Base-by-base conservation (phyloP, 2,888 invertebrate species). In the Drosophila vallismaia region DNA sequence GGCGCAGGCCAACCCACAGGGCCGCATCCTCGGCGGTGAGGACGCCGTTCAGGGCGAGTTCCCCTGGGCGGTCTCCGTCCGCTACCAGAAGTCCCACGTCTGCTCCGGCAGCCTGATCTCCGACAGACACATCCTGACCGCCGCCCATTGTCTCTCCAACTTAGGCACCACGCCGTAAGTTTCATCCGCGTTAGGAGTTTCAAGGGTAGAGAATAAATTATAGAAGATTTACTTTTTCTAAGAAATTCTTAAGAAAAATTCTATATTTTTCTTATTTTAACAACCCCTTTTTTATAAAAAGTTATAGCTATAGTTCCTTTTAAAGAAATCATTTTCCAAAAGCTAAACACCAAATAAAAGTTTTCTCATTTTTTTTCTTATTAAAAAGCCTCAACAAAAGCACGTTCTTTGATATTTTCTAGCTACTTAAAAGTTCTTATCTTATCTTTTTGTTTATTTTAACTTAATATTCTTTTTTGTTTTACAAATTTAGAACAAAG, bases 31-130 rank as follows among this genome's bases (percentile, higher is more conserved):
- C 44, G 91, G 90, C 33, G 92, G 92, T 3, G 75, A 82, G 26
- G 86, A 90, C 69, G 92, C 90, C 14, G 38, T 53, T 0, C 38
- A 74, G 8, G 88, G 81, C 2, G 86, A 91, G 66, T 89, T 88
- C 66, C 92, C 92, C 6, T 89, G 90, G 77, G 89, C 90, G 64
- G 88, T 83, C 2, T 91, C 92, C 4, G 57, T 92, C 31, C 88
- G 89, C 24, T 64, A 83, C 5, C 70, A 88, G 51, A 80, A 77
- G n/a, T 64, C 66, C 0, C 89, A 89, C 36, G 58, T 46, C 7
- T 90, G 91, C 53, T 79, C 76, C 0, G 88, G 86, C 4, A 71
- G 26, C n/a, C 83, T 91, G 10, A 84, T 90, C 26, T 68, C 67
- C 3, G 5, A 52, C 3, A 74, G 44, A 0, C 54, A 64, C 2